Percentiles rank a stretch among this genome's conserved stretches.
Conservation (phyloP, 2,888 invertebrate species). For the Aspidapion aeneum region DNA sequence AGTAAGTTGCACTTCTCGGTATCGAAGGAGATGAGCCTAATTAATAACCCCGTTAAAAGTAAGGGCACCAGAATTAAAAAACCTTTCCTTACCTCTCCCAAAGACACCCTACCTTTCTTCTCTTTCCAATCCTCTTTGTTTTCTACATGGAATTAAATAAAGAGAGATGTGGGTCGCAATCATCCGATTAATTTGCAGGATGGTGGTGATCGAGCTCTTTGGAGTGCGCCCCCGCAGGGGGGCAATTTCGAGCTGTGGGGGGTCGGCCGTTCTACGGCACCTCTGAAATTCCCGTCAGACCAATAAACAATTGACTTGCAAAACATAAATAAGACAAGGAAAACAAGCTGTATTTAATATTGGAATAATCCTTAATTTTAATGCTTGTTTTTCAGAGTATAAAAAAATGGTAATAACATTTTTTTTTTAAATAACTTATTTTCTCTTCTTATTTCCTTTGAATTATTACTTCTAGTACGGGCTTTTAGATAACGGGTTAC, state of each 20-base stretch:
- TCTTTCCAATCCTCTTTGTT: neutral
- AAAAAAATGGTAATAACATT: too few relatives aligned
- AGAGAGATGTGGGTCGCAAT: neutral
- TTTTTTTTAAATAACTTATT: too few relatives aligned
- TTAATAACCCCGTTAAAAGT: conserved; percentile 25
- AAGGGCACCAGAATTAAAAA: conserved; percentile 21
- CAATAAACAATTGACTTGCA: conserved; percentile 42
- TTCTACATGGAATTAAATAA: neutral
- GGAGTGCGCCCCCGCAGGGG: conserved; percentile 8
- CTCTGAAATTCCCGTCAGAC: conserved; percentile 39
- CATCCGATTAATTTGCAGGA: neutral
- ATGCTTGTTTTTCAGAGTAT: neutral
- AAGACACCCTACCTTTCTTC: too few relatives aligned
- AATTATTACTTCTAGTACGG: too few relatives aligned
- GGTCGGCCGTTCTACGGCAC: conserved; percentile 38
- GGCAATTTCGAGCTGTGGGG: conserved; percentile 18
- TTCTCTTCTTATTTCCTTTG: too few relatives aligned
- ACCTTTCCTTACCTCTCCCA: neutral
- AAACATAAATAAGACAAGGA: conserved; percentile 34
- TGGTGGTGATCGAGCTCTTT: neutral
- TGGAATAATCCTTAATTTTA: neutral
- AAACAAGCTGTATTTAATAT: neutral
- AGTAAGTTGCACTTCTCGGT: conserved; percentile 21
- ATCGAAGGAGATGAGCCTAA: conserved; percentile 21
- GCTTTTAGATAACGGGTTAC: too few relatives aligned